Evolutionary conservation across 2,797 vertebrate species (phyloP).

Genomic region (Sebastes nivosus): DNA sequence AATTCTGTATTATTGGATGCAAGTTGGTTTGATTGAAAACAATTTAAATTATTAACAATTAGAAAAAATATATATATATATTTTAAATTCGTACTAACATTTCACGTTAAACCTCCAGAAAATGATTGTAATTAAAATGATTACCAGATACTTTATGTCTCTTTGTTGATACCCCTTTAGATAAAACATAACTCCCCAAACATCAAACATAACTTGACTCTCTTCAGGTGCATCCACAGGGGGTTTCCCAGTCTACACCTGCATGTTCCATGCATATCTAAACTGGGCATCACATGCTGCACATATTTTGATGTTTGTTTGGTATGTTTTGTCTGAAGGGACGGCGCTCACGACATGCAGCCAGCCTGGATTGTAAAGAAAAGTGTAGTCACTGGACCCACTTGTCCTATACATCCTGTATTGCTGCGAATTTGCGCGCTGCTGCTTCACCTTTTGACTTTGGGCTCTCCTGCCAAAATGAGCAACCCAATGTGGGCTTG

Average conservation of each 20-base stretch:
- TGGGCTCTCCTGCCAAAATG: not conserved
- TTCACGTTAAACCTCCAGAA: not conserved
- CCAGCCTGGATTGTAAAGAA: too few relatives aligned
- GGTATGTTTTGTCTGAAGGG: not conserved
- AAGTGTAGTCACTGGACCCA: too few relatives aligned
- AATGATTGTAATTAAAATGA: not conserved
- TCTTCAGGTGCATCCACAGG: not conserved
- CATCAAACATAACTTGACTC: too few relatives aligned
- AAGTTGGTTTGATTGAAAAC: not conserved
- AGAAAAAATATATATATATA: too few relatives aligned
- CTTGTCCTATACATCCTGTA: too few relatives aligned
- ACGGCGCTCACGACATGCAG: too few relatives aligned
- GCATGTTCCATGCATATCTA: not conserved
- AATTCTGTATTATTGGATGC: not conserved
- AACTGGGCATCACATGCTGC: not conserved
- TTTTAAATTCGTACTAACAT: not conserved
- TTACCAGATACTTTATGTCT: not conserved
- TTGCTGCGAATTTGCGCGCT: rapidly evolving
- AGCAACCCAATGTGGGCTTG: not conserved
- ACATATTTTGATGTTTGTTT: not conserved
- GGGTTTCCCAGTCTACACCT: not conserved
- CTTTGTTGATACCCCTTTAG: not conserved
- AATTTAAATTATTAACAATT: not conserved
- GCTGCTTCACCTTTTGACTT: not conserved
- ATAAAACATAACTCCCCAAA: not conserved